A percentile compares a stretch with the other conserved stretches of the same genome.
Evolutionary conservation across 2,888 invertebrate species (phyloP).

Genomic region (Ophioninae sp.): DNA sequence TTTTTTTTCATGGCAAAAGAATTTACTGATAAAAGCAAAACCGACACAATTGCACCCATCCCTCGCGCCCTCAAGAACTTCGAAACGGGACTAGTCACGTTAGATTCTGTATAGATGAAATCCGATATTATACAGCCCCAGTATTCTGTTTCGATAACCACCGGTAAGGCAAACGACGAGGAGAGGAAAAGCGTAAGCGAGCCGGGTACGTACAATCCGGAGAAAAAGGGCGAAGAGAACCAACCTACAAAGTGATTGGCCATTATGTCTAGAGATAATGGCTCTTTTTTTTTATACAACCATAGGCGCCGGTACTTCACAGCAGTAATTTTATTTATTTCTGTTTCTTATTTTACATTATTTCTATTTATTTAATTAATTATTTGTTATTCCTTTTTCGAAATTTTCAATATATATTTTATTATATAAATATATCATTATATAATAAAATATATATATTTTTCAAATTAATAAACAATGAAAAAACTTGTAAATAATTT

Average conservation of each 20-base stretch:
- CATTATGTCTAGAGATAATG: conserved; percentile 42
- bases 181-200: conserved; percentile 24
- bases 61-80: conserved; percentile 4
- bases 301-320: conserved; percentile 36
- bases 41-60: conserved; percentile 10
- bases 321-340: conserved; percentile 25
- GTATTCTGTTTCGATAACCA: conserved; percentile 39
- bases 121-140: conserved; percentile 17
- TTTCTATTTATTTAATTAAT: too few relatives aligned
- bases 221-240: conserved; percentile 14
- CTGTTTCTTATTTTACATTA: not conserved
- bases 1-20: not conserved
- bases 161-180: conserved; percentile 27
- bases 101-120: conserved; percentile 30
- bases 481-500: too few relatives aligned
- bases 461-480: too few relatives aligned
- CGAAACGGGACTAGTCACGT: conserved; percentile 8
- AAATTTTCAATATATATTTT: too few relatives aligned
- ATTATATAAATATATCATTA: too few relatives aligned
- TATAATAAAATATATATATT: too few relatives aligned
- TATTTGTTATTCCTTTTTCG: too few relatives aligned
- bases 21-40: not conserved
- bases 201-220: conserved; percentile 17
- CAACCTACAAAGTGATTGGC: conserved; percentile 50
- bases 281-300: conserved; percentile 34